Conservation (phyloP, 2,888 invertebrate genomes). For the Drosophila falleni region DNA sequence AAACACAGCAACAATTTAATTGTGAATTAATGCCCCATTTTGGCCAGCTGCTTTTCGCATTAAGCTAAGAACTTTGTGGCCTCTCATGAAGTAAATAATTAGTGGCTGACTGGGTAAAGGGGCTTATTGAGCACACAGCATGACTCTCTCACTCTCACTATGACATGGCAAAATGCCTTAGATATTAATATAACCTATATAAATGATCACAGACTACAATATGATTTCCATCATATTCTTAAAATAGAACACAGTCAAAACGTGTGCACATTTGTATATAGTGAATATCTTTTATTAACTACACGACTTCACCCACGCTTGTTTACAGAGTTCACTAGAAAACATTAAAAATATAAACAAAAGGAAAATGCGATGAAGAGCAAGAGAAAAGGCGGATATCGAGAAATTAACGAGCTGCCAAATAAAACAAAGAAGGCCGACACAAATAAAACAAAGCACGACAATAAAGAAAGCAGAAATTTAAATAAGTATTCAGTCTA, state of each 20-base stretch:
- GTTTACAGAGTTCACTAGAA: constrained; percentile 5
- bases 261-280: background rate
- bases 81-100: constrained; percentile 34
- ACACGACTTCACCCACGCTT: background rate
- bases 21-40: constrained; percentile 41
- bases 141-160: background rate
- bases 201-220: background rate
- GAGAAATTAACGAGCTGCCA: constrained; percentile 14
- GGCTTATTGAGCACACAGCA: background rate
- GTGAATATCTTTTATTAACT: constrained; percentile 1
- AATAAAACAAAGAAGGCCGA: constrained; percentile 13
- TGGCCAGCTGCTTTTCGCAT: constrained; percentile 36
- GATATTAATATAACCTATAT: background rate
- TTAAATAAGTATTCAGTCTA: constrained; percentile 26
- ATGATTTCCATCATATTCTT: background rate
- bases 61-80: constrained; percentile 32
- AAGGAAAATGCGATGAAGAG: constrained; percentile 2
- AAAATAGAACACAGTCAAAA: background rate
- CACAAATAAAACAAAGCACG: constrained; percentile 9
- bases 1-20: constrained; percentile 36
- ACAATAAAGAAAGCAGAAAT: constrained; percentile 7
- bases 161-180: background rate
- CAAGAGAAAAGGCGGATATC: constrained; percentile 9
- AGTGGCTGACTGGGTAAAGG: constrained; percentile 9
- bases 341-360: constrained; percentile 19